Conservation (phyloP, 2,797 vertebrate genomes). For the Choloepus didactylus region DNA sequence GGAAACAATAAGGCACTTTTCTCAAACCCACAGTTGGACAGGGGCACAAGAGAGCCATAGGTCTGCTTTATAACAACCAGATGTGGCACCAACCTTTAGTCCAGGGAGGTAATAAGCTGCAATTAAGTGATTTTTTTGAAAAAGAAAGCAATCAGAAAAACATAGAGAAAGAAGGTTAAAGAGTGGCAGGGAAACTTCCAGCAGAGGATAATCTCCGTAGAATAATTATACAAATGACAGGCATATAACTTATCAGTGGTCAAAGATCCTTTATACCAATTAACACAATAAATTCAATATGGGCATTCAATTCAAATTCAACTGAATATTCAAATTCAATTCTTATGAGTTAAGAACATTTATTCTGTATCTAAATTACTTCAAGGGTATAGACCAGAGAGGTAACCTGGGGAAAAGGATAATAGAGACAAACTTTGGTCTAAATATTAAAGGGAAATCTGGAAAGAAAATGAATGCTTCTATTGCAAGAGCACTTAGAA, state of each 20-base stretch:
- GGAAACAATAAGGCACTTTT: background rate
- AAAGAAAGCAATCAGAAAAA: constrained; percentile 10
- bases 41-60: background rate
- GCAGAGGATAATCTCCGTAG: background rate
- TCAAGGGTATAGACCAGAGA: constrained; percentile 35
- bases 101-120: background rate
- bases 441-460: constrained; percentile 56
- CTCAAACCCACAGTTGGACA: constrained; percentile 9
- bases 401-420: constrained; percentile 61
- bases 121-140: background rate
- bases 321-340: background rate
- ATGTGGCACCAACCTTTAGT: background rate
- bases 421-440: constrained; percentile 28
- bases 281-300: constrained; percentile 27
- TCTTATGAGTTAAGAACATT: constrained; percentile 1
- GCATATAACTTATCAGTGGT: background rate
- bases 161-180: background rate
- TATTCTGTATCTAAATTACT: constrained; percentile 38
- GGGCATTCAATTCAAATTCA: background rate
- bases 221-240: background rate
- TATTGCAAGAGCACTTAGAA: background rate
- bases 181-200: background rate
- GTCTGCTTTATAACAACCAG: background rate
- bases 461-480: constrained; percentile 68
- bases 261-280: background rate